These are phyloP conservation scores for Crypturellus tataupa DNA, from an alignment of 2,797 vertebrate genomes.

Conservation along the genomic window DNA sequence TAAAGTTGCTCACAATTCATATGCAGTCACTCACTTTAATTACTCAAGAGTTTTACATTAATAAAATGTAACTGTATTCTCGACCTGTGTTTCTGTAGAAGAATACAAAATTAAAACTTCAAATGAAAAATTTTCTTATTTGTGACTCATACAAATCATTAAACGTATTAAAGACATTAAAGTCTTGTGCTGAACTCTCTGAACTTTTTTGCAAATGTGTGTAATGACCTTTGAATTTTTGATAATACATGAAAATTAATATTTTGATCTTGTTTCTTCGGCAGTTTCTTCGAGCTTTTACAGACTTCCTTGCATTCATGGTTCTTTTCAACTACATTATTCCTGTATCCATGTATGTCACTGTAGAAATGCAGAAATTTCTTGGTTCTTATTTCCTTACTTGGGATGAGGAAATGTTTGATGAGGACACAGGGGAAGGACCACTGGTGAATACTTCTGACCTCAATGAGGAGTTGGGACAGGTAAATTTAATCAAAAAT, in stretches of 20 bases:
- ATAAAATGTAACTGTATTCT: background rate
- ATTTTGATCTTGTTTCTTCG: slow-evolving; percentile 38
- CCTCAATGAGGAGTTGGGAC: slow-evolving; percentile 96
- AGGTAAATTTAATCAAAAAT: slow-evolving; percentile 81
- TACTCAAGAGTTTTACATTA: background rate
- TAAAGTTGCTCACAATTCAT: background rate
- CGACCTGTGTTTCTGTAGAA: background rate
- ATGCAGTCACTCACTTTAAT: background rate
- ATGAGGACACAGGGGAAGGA: slow-evolving; percentile 90
- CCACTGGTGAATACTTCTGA: slow-evolving; percentile 97
- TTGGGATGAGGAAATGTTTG: slow-evolving; percentile 97
- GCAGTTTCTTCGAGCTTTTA: slow-evolving; percentile 93
- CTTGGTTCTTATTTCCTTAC: slow-evolving; percentile 96
- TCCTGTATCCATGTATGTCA: slow-evolving; percentile 98
- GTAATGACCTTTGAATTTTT: background rate
- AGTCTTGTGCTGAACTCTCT: background rate
- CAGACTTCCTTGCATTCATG: slow-evolving; percentile 98
- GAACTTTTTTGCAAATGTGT: background rate
- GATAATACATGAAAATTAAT: background rate
- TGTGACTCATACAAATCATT: background rate
- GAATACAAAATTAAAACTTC: background rate
- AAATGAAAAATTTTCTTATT: background rate
- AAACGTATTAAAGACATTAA: background rate
- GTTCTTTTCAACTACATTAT: slow-evolving; percentile 99
- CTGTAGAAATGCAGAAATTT: slow-evolving; percentile 99